phyloP scores from a whole-genome alignment of 2,113 vertebrate species.

The Amphiprion ocellaris region DNA sequence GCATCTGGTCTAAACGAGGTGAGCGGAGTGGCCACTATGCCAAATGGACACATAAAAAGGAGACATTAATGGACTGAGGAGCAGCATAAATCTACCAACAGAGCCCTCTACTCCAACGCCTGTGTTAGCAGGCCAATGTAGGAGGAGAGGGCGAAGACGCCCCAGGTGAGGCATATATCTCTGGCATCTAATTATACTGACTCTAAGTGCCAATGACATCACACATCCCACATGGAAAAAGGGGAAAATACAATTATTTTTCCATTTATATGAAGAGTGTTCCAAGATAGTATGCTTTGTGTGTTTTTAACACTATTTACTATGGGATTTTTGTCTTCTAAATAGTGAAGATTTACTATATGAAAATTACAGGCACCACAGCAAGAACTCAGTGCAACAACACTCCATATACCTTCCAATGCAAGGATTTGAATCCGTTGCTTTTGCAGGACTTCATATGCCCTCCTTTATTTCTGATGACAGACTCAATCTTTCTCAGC shows the following conservation, averaged over 20 bases:
- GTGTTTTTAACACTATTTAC: constrained; percentile 24
- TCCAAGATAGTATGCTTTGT: constrained; percentile 8
- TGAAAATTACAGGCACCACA: too few species aligned
- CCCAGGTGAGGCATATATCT: constrained; percentile 62
- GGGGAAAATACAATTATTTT: constrained; percentile 68
- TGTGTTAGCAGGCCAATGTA: constrained; percentile 30
- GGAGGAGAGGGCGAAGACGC: constrained; percentile 46
- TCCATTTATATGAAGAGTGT: constrained; percentile 48
- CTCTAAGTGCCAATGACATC: constrained; percentile 69
- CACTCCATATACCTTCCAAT: too few species aligned
- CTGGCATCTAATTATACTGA: constrained; percentile 66
- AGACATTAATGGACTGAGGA: constrained; percentile 77
- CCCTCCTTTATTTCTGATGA: too few species aligned
- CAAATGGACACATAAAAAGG: constrained; percentile 79
- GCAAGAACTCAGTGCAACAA: too few species aligned
- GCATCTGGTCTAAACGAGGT: constrained; percentile 58
- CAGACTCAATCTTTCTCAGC: too few species aligned
- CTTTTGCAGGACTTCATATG: too few species aligned
- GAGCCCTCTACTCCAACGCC: constrained; percentile 31
- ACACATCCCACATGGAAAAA: constrained; percentile 42
- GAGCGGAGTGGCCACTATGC: constrained; percentile 66
- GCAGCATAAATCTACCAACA: constrained; percentile 67
- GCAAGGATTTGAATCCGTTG: too few species aligned
- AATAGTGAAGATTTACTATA: not conserved
- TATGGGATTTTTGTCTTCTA: constrained; percentile 19